Base-by-base conservation (phyloP, 2,888 invertebrate species). In the Eumerus sabulonum region DNA sequence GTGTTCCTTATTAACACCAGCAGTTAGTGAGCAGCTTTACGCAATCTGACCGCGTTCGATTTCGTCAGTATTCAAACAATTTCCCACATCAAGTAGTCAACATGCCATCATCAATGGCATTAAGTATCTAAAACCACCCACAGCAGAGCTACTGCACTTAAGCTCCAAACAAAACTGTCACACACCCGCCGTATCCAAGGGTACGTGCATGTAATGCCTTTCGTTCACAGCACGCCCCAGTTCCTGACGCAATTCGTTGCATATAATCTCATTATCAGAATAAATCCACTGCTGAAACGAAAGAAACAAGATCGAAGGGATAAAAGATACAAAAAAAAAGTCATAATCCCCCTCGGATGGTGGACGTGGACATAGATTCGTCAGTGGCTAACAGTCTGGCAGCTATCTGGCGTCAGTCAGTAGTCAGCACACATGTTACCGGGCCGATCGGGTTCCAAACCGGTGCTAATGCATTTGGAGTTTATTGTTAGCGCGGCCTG, bases 211-310 rank as follows among this genome's bases (percentile, higher is more conserved):
- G 44, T 13, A 38, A 42, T 74, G 64, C 79, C 79, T 68, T 74
- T 70, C 60, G 68, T 68, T 56, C 70, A 64, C 42, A 70, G 79
- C 70, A 79, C 79, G 79, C 79, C 64, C 79, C 74, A 79, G 70
- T 79, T 79, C 59, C 79, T 74, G 74, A 53, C 82, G 84, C 83
- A 83, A 82, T 83, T 83, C 82, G 82, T 76, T 82, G 82, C 83
- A 83, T 82, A 83, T 85, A 84, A 85, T 84, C 84, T 83, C 83
- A 84, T 84, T 85, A 84, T 64, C 79, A 47, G 64, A 74, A 74
- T 79, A 74, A 74, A 68, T 74, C 64, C 70, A 60, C 18, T 54
- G 60, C 18, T 70, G 54, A 13, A 17, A 62, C 44, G 44, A 36
- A 57, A 74, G 62, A 42, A 56, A 68, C 27, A 62, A 57, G 9